These are phyloP conservation scores for Myanophis thanlyinensis DNA, from an alignment of 2,113 vertebrate genomes.

Conservation along the genomic window DNA sequence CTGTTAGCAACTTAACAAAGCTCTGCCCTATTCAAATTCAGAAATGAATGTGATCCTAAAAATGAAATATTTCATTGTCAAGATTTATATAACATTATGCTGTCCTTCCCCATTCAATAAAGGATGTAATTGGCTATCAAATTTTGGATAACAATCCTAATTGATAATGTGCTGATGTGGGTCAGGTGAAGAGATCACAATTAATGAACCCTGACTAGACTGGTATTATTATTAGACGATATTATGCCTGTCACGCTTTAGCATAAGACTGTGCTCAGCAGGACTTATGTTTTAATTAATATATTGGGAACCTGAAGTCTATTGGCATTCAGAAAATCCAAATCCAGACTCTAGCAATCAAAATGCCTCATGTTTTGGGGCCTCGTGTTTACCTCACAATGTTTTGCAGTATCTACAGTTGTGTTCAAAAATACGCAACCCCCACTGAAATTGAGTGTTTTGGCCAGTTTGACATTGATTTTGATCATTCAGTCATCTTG, in stretches of 20 bases:
- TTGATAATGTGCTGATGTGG: background rate
- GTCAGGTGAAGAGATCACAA: background rate
- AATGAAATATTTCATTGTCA: background rate
- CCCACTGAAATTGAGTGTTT: too few relatives aligned
- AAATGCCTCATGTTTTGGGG: background rate
- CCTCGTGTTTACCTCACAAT: background rate
- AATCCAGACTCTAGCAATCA: background rate
- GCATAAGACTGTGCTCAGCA: background rate
- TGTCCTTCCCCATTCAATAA: background rate
- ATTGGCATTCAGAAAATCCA: background rate
- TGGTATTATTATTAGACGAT: background rate
- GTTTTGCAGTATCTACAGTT: background rate
- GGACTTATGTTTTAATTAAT: background rate
- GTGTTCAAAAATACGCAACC: too few relatives aligned
- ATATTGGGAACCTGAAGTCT: background rate
- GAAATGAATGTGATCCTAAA: background rate
- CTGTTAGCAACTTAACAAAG: background rate
- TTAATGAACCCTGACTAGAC: background rate
- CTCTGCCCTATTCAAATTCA: background rate
- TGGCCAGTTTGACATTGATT: too few relatives aligned
- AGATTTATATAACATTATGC: background rate
- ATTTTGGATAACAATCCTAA: background rate
- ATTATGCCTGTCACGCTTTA: background rate
- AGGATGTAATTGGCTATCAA: background rate
- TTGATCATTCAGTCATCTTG: too few relatives aligned